Percentiles rank a stretch among this genome's conserved stretches.
Evolutionary conservation across 2,113 vertebrate genomes (phyloP).

Genomic region (Apodemus speciosus): DNA sequence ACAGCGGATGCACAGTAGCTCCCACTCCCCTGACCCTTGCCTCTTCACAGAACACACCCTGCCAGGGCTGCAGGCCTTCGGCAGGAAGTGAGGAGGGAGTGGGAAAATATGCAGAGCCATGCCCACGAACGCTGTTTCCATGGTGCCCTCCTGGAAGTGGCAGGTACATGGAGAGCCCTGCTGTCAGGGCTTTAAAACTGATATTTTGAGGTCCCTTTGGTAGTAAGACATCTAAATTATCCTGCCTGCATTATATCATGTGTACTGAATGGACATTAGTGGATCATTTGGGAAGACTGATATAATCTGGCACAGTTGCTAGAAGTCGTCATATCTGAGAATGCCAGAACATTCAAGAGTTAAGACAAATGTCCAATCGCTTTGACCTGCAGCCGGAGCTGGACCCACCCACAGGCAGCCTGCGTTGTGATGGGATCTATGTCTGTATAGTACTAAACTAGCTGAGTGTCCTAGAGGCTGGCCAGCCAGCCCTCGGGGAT

Average conservation of each 20-base stretch:
- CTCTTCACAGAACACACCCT: neutral
- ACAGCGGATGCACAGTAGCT: neutral
- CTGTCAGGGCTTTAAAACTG: neutral
- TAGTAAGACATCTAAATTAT: slow-evolving; percentile 26
- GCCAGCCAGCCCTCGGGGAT: neutral
- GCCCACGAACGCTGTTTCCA: accelerated
- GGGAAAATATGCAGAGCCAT: accelerated
- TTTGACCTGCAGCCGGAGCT: neutral
- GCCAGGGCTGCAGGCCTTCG: neutral
- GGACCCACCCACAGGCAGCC: neutral
- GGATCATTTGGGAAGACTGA: slow-evolving; percentile 24
- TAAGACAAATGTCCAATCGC: neutral
- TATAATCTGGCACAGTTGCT: slow-evolving; percentile 30
- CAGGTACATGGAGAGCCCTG: neutral
- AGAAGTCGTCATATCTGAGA: slow-evolving; percentile 38
- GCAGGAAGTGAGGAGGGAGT: neutral
- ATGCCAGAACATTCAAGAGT: neutral
- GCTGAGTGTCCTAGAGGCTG: neutral
- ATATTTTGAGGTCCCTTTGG: slow-evolving; percentile 1
- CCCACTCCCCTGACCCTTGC: neutral
- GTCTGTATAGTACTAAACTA: neutral
- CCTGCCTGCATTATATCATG: slow-evolving; percentile 33
- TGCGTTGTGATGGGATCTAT: accelerated
- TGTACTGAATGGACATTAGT: slow-evolving; percentile 59
- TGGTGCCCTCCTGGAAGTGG: neutral